Base-by-base conservation (phyloP, 1,140 invertebrate species). In the Eufriesea mexicana region DNA sequence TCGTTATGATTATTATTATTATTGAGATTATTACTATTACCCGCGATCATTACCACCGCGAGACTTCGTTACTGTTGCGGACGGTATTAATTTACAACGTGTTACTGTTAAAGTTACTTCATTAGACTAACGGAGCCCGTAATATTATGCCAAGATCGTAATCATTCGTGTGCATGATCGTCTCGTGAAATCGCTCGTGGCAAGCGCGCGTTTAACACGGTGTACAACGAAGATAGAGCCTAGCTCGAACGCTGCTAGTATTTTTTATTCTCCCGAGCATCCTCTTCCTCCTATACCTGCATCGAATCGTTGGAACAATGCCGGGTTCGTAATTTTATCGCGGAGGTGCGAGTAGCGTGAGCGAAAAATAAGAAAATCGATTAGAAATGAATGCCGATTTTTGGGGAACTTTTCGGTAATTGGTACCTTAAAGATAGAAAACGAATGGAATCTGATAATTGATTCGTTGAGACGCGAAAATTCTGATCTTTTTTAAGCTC, bases 71-170 rank as follows among this genome's bases (percentile, higher is more conserved):
- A 83, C 45, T 59, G 42, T 61, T 88, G 73, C 76, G 23, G 16
- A 61, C 57, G 47, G 57, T 83, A 83, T 85, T 88, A 88, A 85
- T 85, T 83, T 85, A 87, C 64, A 25, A 51, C 23, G 47, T 72
- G 72, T 84, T 87, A 80, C 79, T 87, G 66, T 83, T 83, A 83
- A 83, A 83, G 55, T 67, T 83, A 55, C 47, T 78, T 77, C 57
- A 54, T 61, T 71, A 68, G n/a, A 68, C 73, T 77, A 67, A 62
- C 28, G 7, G 45, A 42, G 42, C 42, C 45, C 14, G 59, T 54
- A 66, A 64, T 66, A 76, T 76, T 57, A 59, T 51, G 67, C 49
- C 47, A 35, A 66, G 51, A 75, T 81, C 23, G 72, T 57, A 64
- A 64, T 54, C 45, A 5, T 61, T 51, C 49, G 45, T 79, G 54